phyloP scores from a whole-genome alignment of 1,140 invertebrate species.

The Portunus trituberculatus region DNA sequence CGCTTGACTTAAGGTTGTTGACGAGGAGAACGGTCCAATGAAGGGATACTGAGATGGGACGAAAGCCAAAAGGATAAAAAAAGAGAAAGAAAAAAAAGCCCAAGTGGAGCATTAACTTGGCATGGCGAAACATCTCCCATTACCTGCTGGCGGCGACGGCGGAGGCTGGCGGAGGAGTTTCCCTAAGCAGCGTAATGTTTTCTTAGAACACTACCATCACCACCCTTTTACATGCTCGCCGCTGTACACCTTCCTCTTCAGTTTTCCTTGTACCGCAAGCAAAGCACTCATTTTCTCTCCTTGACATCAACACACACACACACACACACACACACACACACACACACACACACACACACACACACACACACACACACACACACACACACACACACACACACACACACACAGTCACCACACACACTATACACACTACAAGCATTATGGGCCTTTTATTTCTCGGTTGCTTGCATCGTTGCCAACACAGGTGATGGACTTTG shows the following conservation, averaged over 20 bases:
- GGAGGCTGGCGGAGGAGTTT: background rate
- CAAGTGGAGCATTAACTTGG: background rate
- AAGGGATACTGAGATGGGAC: background rate
- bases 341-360: background rate
- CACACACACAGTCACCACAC: background rate
- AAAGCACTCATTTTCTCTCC: too few relatives aligned
- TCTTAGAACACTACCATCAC: too few relatives aligned
- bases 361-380: background rate
- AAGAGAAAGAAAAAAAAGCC: background rate
- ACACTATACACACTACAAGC: background rate
- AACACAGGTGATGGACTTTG: conserved; percentile 1
- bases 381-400: background rate
- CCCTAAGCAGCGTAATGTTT: too few relatives aligned
- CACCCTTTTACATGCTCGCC: too few relatives aligned
- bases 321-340: background rate
- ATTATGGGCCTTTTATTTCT: background rate
- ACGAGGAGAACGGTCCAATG: background rate
- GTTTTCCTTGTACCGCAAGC: too few relatives aligned
- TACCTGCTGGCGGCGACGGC: background rate
- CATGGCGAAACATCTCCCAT: background rate
- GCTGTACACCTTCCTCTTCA: too few relatives aligned
- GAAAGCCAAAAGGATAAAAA: background rate
- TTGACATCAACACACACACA: too few relatives aligned
- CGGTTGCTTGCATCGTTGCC: background rate
- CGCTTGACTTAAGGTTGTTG: background rate